Percentiles rank a stretch among this genome's conserved stretches.
Evolutionary conservation across 2,113 vertebrate species (phyloP).

Genomic region (Austrofundulus limnaeus): DNA sequence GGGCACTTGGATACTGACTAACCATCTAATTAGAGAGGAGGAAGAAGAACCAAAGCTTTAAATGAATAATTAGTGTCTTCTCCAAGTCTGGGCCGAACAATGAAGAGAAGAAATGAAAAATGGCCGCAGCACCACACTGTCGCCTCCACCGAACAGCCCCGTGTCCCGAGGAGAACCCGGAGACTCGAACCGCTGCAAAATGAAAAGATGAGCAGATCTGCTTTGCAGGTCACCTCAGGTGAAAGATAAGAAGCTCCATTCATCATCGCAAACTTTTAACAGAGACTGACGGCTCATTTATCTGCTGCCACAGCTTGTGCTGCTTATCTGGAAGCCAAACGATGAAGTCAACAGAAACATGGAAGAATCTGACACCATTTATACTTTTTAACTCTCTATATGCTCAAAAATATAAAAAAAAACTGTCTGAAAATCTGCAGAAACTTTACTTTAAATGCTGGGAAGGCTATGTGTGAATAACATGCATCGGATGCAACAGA

Average conservation of each 20-base stretch:
- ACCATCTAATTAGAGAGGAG: slow-evolving; percentile 72
- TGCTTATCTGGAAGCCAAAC: neutral
- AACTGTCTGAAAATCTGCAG: too few species aligned
- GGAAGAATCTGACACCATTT: neutral
- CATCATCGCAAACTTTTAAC: slow-evolving; percentile 33
- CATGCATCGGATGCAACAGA: too few species aligned
- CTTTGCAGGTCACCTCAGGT: slow-evolving; percentile 36
- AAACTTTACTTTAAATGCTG: neutral
- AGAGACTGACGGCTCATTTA: slow-evolving; percentile 5
- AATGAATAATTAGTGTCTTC: slow-evolving; percentile 72
- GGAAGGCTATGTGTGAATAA: too few species aligned
- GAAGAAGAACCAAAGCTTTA: slow-evolving; percentile 51
- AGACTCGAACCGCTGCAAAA: slow-evolving; percentile 32
- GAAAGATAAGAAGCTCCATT: slow-evolving; percentile 25
- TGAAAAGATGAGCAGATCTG: slow-evolving; percentile 37
- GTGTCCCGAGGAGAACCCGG: slow-evolving; percentile 30
- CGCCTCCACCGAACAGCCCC: slow-evolving; percentile 22
- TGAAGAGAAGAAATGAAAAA: slow-evolving; percentile 53
- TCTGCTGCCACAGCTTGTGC: slow-evolving; percentile 3
- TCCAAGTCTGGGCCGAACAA: slow-evolving; percentile 53
- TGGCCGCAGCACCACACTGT: slow-evolving; percentile 27
- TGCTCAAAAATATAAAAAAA: neutral
- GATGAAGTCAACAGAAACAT: neutral
- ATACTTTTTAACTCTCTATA: neutral
- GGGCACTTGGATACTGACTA: slow-evolving; percentile 58